Conservation (phyloP, 2,113 vertebrate genomes). For the Eurystomus gularis region DNA sequence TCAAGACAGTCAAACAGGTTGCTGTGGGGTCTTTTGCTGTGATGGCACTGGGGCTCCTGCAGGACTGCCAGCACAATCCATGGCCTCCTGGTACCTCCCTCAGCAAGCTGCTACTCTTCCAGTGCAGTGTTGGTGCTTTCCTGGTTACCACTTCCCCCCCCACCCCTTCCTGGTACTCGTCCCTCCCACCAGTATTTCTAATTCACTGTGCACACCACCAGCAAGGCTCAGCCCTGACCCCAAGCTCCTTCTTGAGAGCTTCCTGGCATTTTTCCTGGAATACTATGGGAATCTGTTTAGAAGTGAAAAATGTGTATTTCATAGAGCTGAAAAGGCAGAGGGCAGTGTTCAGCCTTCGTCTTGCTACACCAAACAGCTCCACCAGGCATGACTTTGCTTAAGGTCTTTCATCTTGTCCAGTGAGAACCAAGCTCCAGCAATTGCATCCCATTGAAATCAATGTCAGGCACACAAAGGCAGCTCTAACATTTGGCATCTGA, state of each 20-base stretch:
- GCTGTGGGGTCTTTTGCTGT: background rate
- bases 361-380: background rate
- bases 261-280: background rate
- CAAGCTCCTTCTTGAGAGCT: background rate
- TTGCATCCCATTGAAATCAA: background rate
- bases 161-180: background rate
- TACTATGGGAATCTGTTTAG: background rate
- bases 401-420: background rate
- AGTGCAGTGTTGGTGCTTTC: background rate
- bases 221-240: background rate
- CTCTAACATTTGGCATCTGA: background rate
- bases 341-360: constrained; percentile 14
- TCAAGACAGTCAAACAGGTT: background rate
- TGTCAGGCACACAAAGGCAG: background rate
- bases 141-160: background rate
- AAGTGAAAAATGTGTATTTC: background rate
- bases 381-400: background rate
- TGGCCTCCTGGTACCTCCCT: background rate
- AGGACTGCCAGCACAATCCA: background rate
- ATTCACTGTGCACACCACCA: background rate
- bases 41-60: background rate
- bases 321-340: constrained; percentile 27
- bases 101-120: background rate
- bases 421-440: background rate
- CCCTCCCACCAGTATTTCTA: background rate